Base-by-base conservation (phyloP, 2,888 invertebrate genomes). In the Galerucella nymphaeae region DNA sequence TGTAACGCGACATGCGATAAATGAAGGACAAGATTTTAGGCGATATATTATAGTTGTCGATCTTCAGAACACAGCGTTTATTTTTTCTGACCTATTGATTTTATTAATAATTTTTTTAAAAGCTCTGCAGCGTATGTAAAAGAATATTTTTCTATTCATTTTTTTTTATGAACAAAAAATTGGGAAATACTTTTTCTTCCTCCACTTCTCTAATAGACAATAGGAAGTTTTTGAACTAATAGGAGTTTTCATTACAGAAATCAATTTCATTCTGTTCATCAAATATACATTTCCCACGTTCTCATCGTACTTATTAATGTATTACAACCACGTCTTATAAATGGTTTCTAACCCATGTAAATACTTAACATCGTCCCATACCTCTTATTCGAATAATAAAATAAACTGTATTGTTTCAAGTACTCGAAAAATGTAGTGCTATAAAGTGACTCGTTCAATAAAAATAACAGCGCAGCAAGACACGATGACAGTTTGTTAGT, bases 371-470 rank as follows among this genome's bases (percentile, higher is more conserved):
- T 64, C 30, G 57, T 69, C 57, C 57, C 23, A 57, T 63, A 53
- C 23, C 38, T 55, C 41, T 62, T 63, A 45, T 45, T 63, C 41
- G 63, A 69, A 69, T 69, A 63, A 69, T 69, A 63, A 69, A 53
- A 63, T 69, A 63, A 69, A 63, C 58, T 20, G 69, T 70, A 70
- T 70, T 70, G 70, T 64, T 64, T 70, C 45, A 70, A 45, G 70
- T 64, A 70, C 70, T 70, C 14, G 69, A 70, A 70, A 70, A 70
- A 70, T 64, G 70, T 64, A 55, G 70, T 70, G 63, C 63, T 18
- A 64, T 70, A 57, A 70, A 70, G 63, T 70, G 64, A 57, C 70
- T 61, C 41, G 63, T 64, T 70, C 70, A 45, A 70, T 70, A 70
- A 70, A 70, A 70, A 70, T 70, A 69, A 69, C 69, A 64, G 8